Percentiles rank a stretch among this genome's conserved stretches.
Evolutionary conservation across 2,888 invertebrate genomes (phyloP).

Genomic region (Meandrusa payeni): DNA sequence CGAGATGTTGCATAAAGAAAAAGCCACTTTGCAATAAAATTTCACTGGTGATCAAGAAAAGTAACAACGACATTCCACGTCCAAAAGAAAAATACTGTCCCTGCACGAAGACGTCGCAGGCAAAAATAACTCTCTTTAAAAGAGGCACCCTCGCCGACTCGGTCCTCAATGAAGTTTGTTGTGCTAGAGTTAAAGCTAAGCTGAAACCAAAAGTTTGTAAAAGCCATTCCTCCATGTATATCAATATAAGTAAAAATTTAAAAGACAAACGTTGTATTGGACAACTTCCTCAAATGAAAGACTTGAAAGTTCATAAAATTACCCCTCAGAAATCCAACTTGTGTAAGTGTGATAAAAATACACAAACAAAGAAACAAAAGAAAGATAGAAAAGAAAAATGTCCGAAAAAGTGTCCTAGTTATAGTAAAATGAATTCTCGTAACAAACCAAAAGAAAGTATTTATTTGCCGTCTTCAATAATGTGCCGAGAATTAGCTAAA

Average conservation of each 20-base stretch:
- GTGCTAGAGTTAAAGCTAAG: constrained; percentile 8
- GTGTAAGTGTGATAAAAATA: constrained; percentile 17
- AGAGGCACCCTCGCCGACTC: constrained; percentile 5
- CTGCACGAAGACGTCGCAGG: constrained; percentile 10
- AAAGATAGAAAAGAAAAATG: constrained; percentile 3
- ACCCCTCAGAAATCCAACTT: not conserved
- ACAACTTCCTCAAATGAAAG: not conserved
- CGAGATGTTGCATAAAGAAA: constrained; percentile 12
- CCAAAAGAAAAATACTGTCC: constrained; percentile 9
- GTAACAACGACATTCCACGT: constrained; percentile 9
- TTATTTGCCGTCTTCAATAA: no score
- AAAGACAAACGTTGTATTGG: not conserved
- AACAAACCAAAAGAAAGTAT: no score
- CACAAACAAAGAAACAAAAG: constrained; percentile 13
- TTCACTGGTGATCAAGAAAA: constrained; percentile 4
- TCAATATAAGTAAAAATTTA: no score
- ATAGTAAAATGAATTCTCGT: no score
- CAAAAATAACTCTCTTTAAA: constrained; percentile 14
- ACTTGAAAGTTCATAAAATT: not conserved
- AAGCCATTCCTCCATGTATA: no score
- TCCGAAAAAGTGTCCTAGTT: constrained; percentile 4
- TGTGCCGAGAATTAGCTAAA: no score
- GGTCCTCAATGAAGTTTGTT: not conserved
- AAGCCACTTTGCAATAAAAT: not conserved
- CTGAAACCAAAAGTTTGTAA: no score